Base-by-base conservation (phyloP, 2,888 invertebrate species). In the Athrips mouffetella region DNA sequence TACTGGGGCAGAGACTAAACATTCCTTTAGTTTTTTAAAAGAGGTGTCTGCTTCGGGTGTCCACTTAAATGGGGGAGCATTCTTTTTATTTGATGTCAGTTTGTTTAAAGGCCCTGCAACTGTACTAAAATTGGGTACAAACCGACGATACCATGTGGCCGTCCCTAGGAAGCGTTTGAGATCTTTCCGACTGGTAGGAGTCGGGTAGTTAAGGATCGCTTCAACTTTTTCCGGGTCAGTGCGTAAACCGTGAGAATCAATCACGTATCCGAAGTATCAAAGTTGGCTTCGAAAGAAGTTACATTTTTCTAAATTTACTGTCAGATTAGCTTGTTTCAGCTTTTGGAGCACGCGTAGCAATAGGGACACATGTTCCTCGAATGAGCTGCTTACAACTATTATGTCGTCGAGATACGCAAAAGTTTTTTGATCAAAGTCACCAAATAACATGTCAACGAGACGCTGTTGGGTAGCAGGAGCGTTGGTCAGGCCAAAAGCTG, bases 401-500 rank as follows among this genome's bases (percentile, higher is more conserved):
- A 62, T 52, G 20, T 65, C 62, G 40, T 63, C 63, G 0, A 63
- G 4, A 8, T 55, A 65, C 1, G 30, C 42, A 39, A 63, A 64
- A 0, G 61, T 55, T 16, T 49, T 54, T 0, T 37, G 11, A 2
- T 61, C 61, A 25, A 59, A 59, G 4, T 60, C 59, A 45, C 49
- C 55, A n/a, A 47, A 31, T 3, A 40, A 18, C 1, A 4, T n/a
- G 27, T 48, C 48, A 8, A 48, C 37, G 4, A 48, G n/a, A 8
- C 48, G 25, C 21, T 48, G 48, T 20, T 48, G 48, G 13, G 48
- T 48, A n/a, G 42, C 58, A 0, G 56, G 57, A 1, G 56, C 57
- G 25, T 58, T 58, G 4, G 55, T 51, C 0, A 60, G 21, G 0
- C 58, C 58, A 31, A 58, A 60, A 1, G 59, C 11, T 0, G 30